Conservation (phyloP, 2,888 invertebrate genomes). For the Dioctria linearis region DNA sequence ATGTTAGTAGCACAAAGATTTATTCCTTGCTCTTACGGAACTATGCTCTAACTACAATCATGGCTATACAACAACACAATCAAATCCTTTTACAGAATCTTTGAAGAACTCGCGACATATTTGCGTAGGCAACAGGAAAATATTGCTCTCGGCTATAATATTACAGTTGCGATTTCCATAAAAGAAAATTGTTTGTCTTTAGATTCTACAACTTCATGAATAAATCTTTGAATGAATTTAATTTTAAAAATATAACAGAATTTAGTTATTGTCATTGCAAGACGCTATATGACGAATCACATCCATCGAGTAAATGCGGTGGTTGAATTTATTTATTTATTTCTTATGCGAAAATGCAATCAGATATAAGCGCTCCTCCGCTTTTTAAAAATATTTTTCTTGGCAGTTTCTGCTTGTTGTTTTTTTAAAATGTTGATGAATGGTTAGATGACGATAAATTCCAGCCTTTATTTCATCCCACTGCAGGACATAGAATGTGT, state of each 20-base stretch:
- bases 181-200: neutral
- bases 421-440: no score
- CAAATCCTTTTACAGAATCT: neutral
- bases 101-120: neutral
- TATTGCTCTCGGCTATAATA: neutral
- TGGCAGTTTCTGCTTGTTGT: no score
- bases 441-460: no score
- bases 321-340: no score
- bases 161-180: neutral
- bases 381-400: no score
- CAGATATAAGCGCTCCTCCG: no score
- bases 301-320: no score
- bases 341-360: no score
- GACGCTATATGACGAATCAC: no score
- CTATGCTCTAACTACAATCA: neutral
- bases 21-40: neutral
- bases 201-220: slow-evolving; percentile 13
- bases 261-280: no score
- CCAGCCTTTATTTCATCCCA: no score
- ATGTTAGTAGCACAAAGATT: neutral
- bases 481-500: no score
- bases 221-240: slow-evolving; percentile 8
- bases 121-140: neutral
- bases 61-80: neutral
- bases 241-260: neutral